A percentile compares a stretch with the other conserved stretches of the same genome.
phyloP scores from a whole-genome alignment of 2,888 invertebrate genomes.

The Salpingus planirostris region DNA sequence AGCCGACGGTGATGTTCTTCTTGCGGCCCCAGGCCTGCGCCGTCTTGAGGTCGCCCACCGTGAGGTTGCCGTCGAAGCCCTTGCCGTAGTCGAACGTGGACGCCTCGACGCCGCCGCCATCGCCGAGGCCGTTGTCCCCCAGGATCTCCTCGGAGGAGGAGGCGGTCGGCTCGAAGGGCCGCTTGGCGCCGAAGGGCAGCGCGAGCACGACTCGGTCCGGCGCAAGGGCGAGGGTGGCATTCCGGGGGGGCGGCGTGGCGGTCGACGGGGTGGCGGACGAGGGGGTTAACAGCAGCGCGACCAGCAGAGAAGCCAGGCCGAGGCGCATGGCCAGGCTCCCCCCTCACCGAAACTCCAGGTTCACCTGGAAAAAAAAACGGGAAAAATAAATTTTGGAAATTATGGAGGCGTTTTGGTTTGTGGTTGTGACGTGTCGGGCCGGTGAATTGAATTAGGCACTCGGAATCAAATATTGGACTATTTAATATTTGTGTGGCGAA shows the following conservation, averaged over 20 bases:
- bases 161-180: too few species aligned
- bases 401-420: too few species aligned
- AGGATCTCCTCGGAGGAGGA: conserved; percentile 8
- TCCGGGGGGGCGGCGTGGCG: conserved; percentile 2
- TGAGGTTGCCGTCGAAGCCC: conserved; percentile 15
- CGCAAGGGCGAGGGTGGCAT: conserved; percentile 3
- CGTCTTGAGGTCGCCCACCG: conserved; percentile 35
- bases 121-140: conserved; percentile 8
- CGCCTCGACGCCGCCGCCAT: conserved; percentile 3
- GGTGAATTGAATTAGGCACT: too few species aligned
- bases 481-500: too few species aligned
- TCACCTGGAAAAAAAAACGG: conserved; percentile 26
- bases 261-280: conserved; percentile 16
- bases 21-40: too few species aligned
- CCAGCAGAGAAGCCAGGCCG: conserved; percentile 46
- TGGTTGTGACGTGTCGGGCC: too few species aligned
- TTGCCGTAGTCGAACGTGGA: background rate
- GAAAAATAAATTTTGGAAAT: background rate
- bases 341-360: conserved; percentile 38
- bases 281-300: conserved; percentile 39
- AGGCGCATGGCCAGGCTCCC: conserved; percentile 53
- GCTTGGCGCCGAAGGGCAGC: conserved; percentile 3
- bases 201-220: conserved; percentile 1
- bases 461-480: too few species aligned
- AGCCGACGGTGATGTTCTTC: conserved; percentile 68